Conservation (phyloP, 2,888 invertebrate genomes). For the Acronicta aceris region DNA sequence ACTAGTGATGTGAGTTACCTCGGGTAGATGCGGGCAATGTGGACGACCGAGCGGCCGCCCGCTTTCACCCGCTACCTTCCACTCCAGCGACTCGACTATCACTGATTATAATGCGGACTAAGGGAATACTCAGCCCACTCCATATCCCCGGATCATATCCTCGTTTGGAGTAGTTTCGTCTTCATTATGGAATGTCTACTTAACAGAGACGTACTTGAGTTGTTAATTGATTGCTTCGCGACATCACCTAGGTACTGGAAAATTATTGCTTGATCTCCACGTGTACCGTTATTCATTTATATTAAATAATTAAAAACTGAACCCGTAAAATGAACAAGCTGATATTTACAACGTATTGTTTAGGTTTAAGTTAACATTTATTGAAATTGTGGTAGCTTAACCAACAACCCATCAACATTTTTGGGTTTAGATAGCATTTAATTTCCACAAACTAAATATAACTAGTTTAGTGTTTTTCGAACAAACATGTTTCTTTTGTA, state of each 20-base stretch:
- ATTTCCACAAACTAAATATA: too few species aligned
- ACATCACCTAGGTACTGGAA: background rate
- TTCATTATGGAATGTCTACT: slow-evolving; percentile 5
- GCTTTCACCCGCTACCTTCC: slow-evolving; percentile 51
- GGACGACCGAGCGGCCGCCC: slow-evolving; percentile 44
- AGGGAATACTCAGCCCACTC: slow-evolving; percentile 21
- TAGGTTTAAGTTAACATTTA: too few species aligned
- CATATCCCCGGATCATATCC: slow-evolving; percentile 10
- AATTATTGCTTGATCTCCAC: background rate
- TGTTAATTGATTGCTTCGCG: background rate
- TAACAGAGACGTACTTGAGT: background rate
- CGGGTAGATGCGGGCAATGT: slow-evolving; percentile 57
- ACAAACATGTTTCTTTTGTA: background rate
- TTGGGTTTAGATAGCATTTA: too few species aligned
- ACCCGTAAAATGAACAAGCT: too few species aligned
- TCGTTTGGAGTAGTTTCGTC: slow-evolving; percentile 2
- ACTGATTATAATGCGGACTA: slow-evolving; percentile 32
- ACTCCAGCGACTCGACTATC: slow-evolving; percentile 38
- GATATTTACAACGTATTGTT: too few species aligned
- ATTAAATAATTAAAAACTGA: too few species aligned
- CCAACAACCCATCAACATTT: too few species aligned
- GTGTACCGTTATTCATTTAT: too few species aligned
- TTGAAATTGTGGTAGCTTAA: too few species aligned
- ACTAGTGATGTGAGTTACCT: slow-evolving; percentile 56
- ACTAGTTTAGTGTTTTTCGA: too few species aligned